phyloP scores from a whole-genome alignment of 2,888 invertebrate genomes.

The Priapulus caudatus region DNA sequence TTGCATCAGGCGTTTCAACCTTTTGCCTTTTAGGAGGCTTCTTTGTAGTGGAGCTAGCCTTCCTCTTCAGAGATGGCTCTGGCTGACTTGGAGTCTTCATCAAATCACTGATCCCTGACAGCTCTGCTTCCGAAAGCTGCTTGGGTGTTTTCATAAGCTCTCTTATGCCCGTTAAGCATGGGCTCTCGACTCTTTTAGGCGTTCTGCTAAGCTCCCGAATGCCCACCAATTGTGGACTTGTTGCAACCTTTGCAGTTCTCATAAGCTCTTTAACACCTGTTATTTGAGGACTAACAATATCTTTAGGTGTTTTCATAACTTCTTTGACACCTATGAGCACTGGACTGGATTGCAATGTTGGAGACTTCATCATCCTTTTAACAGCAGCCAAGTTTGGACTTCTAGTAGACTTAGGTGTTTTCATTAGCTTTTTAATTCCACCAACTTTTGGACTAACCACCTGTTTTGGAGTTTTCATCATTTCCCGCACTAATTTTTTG shows the following conservation, averaged over 20 bases:
- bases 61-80: too few relatives aligned
- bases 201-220: background rate
- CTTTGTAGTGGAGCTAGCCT: too few relatives aligned
- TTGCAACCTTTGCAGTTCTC: background rate
- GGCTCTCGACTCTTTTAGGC: background rate
- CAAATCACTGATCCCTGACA: background rate
- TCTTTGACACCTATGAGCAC: background rate
- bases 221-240: background rate
- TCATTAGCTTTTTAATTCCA: background rate
- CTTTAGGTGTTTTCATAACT: background rate
- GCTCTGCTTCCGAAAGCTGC: too few relatives aligned
- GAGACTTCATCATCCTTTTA: background rate
- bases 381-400: background rate
- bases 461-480: background rate
- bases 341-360: background rate
- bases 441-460: background rate
- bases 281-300: background rate
- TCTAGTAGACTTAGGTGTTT: background rate
- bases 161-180: background rate
- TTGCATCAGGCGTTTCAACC: too few relatives aligned
- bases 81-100: conserved; percentile 3
- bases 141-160: background rate
- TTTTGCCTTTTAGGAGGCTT: too few relatives aligned
- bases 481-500: too few relatives aligned
- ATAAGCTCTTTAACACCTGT: background rate